These are phyloP conservation scores for Brachionus angularis DNA, from an alignment of 1,140 invertebrate species.

Conservation along the genomic window DNA sequence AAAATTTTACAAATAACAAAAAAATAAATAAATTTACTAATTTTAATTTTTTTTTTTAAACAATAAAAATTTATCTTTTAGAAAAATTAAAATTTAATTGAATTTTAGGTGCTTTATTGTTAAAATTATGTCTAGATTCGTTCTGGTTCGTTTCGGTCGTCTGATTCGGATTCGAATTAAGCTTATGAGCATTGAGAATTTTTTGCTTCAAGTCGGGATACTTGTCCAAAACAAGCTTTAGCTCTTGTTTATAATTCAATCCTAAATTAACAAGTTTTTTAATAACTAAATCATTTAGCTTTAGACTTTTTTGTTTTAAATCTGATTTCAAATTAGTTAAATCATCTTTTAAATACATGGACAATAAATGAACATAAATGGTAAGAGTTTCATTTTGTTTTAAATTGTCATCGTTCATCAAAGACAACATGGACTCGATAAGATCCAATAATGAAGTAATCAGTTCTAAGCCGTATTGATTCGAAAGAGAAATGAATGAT, in stretches of 20 bases:
- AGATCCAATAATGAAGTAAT: not conserved
- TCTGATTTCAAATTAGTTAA: not conserved
- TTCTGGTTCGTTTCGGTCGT: not conserved
- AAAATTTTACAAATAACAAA: constrained; percentile 19
- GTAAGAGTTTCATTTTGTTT: constrained; percentile 17
- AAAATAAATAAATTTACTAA: not conserved
- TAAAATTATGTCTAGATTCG: no score
- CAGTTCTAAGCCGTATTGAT: constrained; percentile 25
- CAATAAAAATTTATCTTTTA: constrained; percentile 20
- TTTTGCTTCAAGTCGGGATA: constrained; percentile 22
- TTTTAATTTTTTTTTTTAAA: no score
- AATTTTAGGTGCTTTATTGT: constrained; percentile 34
- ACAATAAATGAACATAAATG: constrained; percentile 35
- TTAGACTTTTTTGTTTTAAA: not conserved
- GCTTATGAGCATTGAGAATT: constrained; percentile 2
- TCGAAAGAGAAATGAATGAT: constrained; percentile 16
- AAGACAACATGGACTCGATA: not conserved
- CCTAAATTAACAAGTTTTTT: constrained; percentile 20
- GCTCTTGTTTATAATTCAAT: constrained; percentile 32
- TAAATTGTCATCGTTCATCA: constrained; percentile 1
- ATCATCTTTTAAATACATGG: constrained; percentile 16
- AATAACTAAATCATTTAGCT: constrained; percentile 18
- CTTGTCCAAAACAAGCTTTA: constrained; percentile 12
- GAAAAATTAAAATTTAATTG: constrained; percentile 42
- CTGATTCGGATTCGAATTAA: not conserved